Conservation (phyloP, 2,113 vertebrate genomes). For the Phalacrocorax pelagicus region DNA sequence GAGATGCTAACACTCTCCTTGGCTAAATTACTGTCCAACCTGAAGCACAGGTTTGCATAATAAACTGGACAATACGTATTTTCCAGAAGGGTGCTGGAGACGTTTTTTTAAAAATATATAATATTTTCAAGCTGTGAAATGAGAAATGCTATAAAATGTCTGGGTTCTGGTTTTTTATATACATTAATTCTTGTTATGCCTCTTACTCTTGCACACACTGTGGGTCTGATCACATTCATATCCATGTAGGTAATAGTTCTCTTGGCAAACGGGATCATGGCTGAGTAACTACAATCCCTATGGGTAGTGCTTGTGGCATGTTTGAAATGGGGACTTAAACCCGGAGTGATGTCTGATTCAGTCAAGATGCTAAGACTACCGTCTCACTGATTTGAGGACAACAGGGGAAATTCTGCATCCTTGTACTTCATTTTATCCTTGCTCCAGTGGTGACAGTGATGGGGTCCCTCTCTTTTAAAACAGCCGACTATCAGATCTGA, state of each 20-base stretch:
- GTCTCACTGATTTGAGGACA: background rate
- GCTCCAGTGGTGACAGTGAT: background rate
- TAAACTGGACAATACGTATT: background rate
- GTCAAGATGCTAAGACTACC: background rate
- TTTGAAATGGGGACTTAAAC: background rate
- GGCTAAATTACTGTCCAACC: conserved; percentile 18
- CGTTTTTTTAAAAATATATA: background rate
- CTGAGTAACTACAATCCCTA: background rate
- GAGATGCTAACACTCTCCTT: background rate
- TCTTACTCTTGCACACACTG: background rate
- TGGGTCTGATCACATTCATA: background rate
- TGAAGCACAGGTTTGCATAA: background rate
- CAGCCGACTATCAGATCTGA: background rate
- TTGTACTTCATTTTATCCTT: background rate
- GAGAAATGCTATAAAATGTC: background rate
- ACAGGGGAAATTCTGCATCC: background rate
- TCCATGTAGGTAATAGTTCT: background rate
- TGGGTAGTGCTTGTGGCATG: background rate
- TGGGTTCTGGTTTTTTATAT: background rate
- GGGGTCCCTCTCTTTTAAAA: background rate
- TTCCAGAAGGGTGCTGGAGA: background rate
- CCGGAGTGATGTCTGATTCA: background rate
- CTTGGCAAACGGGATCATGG: background rate
- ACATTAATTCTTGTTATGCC: background rate
- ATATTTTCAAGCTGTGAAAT: background rate